Evolutionary conservation across 2,888 invertebrate species (phyloP).

Genomic region (Lysandra coridon): DNA sequence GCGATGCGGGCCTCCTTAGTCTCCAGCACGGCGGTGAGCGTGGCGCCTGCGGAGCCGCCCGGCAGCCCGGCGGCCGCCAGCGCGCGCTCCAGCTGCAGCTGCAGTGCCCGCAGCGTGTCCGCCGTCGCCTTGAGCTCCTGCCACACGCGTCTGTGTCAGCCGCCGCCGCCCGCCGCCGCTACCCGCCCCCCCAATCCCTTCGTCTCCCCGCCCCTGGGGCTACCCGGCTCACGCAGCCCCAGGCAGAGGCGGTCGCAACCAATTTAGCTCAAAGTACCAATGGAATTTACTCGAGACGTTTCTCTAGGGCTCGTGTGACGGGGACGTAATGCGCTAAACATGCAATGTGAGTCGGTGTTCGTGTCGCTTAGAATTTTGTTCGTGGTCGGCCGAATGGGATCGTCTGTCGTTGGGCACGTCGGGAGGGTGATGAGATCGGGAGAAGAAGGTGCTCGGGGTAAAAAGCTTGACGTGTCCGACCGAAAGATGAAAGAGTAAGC

Average conservation of each 20-base stretch:
- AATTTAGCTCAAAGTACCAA: slow-evolving; percentile 68
- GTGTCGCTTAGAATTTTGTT: slow-evolving; percentile 57
- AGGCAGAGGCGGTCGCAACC: slow-evolving; percentile 58
- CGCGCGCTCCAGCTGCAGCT: slow-evolving; percentile 88
- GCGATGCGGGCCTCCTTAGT: slow-evolving; percentile 93
- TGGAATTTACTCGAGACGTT: slow-evolving; percentile 69
- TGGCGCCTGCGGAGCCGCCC: slow-evolving; percentile 80
- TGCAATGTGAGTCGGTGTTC: slow-evolving; percentile 76
- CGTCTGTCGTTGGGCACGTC: slow-evolving; percentile 51
- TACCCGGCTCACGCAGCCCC: slow-evolving; percentile 62
- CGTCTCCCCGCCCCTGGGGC: slow-evolving; percentile 58
- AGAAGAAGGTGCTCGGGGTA: slow-evolving; percentile 66
- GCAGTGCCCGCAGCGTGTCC: slow-evolving; percentile 91
- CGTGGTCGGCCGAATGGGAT: slow-evolving; percentile 66
- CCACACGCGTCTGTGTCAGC: slow-evolving; percentile 59
- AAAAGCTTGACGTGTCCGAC: slow-evolving; percentile 72
- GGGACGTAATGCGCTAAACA: slow-evolving; percentile 77
- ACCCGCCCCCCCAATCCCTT: slow-evolving; percentile 53
- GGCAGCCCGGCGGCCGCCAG: slow-evolving; percentile 83
- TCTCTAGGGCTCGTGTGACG: slow-evolving; percentile 75
- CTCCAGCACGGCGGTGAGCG: slow-evolving; percentile 89
- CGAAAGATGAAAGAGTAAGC: slow-evolving; percentile 63
- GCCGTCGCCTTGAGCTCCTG: slow-evolving; percentile 92
- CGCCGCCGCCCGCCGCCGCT: slow-evolving; percentile 56
- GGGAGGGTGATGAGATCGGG: slow-evolving; percentile 57